Evolutionary conservation across 2,888 invertebrate genomes (phyloP), one percentile per base, ranked within the genome.

Genomic region (Gymnocheta viridis): DNA sequence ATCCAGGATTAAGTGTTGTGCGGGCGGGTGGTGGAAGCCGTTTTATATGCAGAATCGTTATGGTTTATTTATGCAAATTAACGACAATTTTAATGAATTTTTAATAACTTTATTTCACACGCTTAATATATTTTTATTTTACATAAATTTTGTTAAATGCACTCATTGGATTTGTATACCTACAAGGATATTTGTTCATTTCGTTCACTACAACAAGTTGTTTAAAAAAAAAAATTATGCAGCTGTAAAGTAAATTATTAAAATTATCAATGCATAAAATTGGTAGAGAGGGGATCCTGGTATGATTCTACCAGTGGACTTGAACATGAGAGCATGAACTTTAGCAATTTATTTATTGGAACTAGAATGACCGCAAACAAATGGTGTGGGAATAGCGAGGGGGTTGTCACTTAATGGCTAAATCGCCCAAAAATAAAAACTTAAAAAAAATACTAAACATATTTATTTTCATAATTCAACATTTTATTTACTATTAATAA

Each of bases 1-100:
- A 17, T 64, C 12, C 6, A 54, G n/a, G n/a, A n/a, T n/a, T n/a
- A n/a, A n/a, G n/a, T 41, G 1, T 32, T 44, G 19, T 12, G 2
- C 19, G n/a, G n/a, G n/a, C n/a, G n/a, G n/a, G 51, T 3, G 27
- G 14, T 7, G 24, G 51, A 14, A 27, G 19, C 3, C 51, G 24
- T 51, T 22, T 64, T 17, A 58, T 49, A 5, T 58, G n/a, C 32
- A 10, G 5, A 19, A 19, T 5, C 35, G 19, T 62, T 54, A 44
- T 49, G 29, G 47, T 62, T 74, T 70, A 41, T 77, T 79, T 79
- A 62, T 77, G 77, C 19, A 64, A 73, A 74, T 69, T 44, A 73
- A 54, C 24, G 54, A 32, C 1, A 27, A 47, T 73, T 78, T 62
- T 69, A 78, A 82, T 82, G 47, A 69, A 62, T 62, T 73, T 73